Evolutionary conservation across 2,113 vertebrate species (phyloP).

Genomic region (Procavia capensis): DNA sequence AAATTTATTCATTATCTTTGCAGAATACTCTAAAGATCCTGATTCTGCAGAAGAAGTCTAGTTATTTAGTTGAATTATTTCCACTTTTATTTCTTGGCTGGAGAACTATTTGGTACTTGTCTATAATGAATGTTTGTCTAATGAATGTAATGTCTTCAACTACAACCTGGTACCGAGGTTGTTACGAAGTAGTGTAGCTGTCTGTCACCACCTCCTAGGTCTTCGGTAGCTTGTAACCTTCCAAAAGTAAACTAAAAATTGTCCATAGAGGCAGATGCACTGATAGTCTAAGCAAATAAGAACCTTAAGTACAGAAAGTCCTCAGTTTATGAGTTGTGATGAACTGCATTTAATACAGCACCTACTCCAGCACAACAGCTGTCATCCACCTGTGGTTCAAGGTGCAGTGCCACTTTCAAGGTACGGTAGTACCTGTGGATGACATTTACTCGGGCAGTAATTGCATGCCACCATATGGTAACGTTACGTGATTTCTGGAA

Average conservation of each 20-base stretch:
- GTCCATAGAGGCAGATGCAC: background rate
- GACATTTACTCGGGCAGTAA: background rate
- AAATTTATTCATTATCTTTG: conserved; percentile 62
- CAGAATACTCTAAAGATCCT: conserved; percentile 55
- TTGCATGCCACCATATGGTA: background rate
- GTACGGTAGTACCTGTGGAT: background rate
- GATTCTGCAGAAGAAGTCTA: conserved; percentile 34
- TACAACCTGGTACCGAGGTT: background rate
- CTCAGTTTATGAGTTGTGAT: background rate
- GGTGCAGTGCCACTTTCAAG: background rate
- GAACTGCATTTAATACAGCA: background rate
- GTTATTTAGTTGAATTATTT: conserved; percentile 60
- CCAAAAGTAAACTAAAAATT: conserved; percentile 42
- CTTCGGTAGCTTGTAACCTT: background rate
- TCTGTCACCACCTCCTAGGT: background rate
- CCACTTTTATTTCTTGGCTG: conserved; percentile 31
- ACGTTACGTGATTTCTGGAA: background rate
- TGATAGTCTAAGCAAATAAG: background rate
- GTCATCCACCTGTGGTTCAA: background rate
- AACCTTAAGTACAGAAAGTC: background rate
- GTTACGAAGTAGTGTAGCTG: background rate
- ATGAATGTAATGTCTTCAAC: conserved; percentile 28
- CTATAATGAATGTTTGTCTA: conserved; percentile 21
- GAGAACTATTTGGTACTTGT: conserved; percentile 26
- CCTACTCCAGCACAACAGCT: background rate